A percentile compares a stretch with the other conserved stretches of the same genome.
Evolutionary conservation across 2,797 vertebrate species (phyloP).

Genomic region (Poeciliopsis infans): DNA sequence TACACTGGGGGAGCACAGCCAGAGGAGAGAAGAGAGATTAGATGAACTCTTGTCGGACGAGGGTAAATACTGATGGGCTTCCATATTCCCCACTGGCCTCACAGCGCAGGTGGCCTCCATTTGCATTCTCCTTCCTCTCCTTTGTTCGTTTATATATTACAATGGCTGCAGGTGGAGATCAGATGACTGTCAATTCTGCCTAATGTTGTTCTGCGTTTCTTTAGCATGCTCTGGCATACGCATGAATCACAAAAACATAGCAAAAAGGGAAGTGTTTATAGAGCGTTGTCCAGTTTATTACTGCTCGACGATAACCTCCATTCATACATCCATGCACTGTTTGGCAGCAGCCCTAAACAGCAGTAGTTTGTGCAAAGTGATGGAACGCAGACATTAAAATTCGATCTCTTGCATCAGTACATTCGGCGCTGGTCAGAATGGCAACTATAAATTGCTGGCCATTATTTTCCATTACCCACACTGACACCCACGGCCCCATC

Average conservation of each 20-base stretch:
- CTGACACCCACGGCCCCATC: conserved; percentile 66
- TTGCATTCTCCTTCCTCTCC: conserved; percentile 55
- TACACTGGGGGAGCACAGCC: conserved; percentile 41
- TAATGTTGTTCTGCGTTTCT: conserved; percentile 30
- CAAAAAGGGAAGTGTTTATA: conserved; percentile 32
- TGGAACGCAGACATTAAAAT: conserved; percentile 78
- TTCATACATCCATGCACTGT: conserved; percentile 63
- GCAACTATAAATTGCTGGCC: conserved; percentile 77
- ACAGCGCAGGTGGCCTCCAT: conserved; percentile 64
- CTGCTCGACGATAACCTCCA: conserved; percentile 64
- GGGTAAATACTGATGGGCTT: conserved; percentile 48
- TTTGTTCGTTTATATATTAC: conserved; percentile 52
- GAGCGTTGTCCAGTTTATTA: conserved; percentile 51
- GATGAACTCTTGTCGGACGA: conserved; percentile 58
- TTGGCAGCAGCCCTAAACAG: conserved; percentile 67
- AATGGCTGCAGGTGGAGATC: conserved; percentile 57
- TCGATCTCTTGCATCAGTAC: conserved; percentile 79
- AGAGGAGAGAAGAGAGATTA: conserved; percentile 41
- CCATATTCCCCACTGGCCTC: conserved; percentile 41
- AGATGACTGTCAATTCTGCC: conserved; percentile 48
- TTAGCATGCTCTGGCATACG: conserved; percentile 10
- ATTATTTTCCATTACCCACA: conserved; percentile 80
- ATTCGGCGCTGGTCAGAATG: conserved; percentile 65
- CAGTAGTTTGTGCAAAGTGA: conserved; percentile 70
- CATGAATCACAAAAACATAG: conserved; percentile 2